Evolutionary conservation across 2,797 vertebrate species (phyloP), one percentile per base, ranked within the genome.

Genomic region (Bradypus variegatus): DNA sequence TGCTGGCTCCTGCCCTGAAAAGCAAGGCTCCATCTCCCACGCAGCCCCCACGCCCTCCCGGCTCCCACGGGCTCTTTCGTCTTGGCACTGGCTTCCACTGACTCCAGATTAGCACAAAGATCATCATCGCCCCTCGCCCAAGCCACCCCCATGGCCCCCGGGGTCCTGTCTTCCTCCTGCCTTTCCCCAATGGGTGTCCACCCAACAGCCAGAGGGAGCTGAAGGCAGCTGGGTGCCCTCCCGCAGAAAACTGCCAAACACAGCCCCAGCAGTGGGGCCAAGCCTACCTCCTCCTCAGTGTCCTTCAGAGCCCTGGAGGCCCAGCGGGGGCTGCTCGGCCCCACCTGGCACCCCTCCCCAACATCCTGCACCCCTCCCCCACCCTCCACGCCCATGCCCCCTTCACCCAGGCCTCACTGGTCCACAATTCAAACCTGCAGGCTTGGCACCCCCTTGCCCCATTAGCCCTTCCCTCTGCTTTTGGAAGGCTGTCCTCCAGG

Each of bases 71-170:
- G 11, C 5, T 0, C 25, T 58, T 33, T 15, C 58, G 25, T 41
- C 36, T 50, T 31, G 2, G 11, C 1, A 2, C 10, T 0, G 2
- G 25, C 16, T 50, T 13, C 11, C 1, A 4, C 1, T 1, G 33
- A 8, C 75, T 45, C 31, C 2, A 2, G 55, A 19, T 4, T 55
- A 8, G 5, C 29, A 8, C 31, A 2, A 2, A 15, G 53, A 33
- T 58, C 21, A 1, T 18, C 53, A 25, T 23, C 29, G 4, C 3
- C 29, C 12, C 11, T 19, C 0, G 4, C 15, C 16, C 1, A 21
- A 36, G 58, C 58, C 14, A 4, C 12, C 7, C 1, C 18, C 18
- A 3, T 3, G 0, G 1, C 53, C 70, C 38, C 12, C 9, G 0
- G 19, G 6, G n/a, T 19, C 8, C 6, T 5, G 33, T 19, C 70